Conservation (phyloP, 2,888 invertebrate species). For the Lathronympha strigana region DNA sequence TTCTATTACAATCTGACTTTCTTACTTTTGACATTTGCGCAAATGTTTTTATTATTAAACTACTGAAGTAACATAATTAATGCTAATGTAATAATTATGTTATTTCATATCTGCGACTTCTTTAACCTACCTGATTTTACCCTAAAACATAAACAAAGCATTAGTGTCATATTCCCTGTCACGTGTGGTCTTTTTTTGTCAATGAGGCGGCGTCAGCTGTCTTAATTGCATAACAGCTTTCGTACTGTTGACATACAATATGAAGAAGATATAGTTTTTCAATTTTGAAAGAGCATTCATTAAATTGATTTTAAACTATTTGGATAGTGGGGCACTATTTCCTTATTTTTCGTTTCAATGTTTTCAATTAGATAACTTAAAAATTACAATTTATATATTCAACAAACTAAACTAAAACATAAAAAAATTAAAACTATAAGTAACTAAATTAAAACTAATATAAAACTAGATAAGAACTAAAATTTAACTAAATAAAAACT, state of each 20-base stretch:
- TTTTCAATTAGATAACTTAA: too few relatives aligned
- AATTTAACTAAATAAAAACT: too few relatives aligned
- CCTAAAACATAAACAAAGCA: slow-evolving; percentile 57
- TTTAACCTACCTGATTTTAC: slow-evolving; percentile 30
- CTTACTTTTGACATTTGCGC: too few relatives aligned
- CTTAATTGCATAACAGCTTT: slow-evolving; percentile 73
- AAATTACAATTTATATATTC: too few relatives aligned
- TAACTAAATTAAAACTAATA: too few relatives aligned
- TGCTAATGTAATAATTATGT: background rate
- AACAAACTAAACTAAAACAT: too few relatives aligned
- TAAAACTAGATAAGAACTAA: too few relatives aligned
- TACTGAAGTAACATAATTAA: too few relatives aligned
- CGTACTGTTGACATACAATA: slow-evolving; percentile 56
- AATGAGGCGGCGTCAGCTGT: slow-evolving; percentile 65
- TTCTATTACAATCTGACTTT: too few relatives aligned
- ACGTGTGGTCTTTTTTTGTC: slow-evolving; percentile 69
- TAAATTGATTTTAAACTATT: background rate
- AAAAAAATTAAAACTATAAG: too few relatives aligned
- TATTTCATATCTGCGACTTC: background rate
- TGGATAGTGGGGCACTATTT: background rate
- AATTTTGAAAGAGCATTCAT: background rate
- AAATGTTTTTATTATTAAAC: too few relatives aligned
- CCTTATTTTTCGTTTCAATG: background rate
- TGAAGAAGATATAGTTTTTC: background rate
- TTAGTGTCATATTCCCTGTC: slow-evolving; percentile 68